A percentile compares a stretch with the other conserved stretches of the same genome.
Conservation (phyloP, 2,797 vertebrate genomes). For the Megalops cyprinoides region DNA sequence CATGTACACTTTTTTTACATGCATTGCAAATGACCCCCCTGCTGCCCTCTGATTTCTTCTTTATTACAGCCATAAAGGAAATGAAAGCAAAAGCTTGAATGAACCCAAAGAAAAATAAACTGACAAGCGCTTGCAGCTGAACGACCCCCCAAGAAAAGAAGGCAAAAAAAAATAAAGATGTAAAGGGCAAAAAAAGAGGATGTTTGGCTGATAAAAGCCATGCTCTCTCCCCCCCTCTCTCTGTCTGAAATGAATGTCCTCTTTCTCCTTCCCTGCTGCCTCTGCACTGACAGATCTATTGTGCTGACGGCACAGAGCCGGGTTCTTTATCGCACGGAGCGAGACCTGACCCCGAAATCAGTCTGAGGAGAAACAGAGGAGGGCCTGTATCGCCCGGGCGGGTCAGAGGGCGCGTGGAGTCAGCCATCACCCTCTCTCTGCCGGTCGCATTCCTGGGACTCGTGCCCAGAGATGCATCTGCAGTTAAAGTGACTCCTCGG, state of each 20-base stretch:
- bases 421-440: conserved; percentile 69
- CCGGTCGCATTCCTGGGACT: conserved; percentile 70
- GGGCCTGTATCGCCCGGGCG: conserved; percentile 72
- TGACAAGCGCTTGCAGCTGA: background rate
- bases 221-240: conserved; percentile 48
- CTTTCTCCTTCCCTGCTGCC: conserved; percentile 66
- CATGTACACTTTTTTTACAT: conserved; percentile 3
- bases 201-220: conserved; percentile 40
- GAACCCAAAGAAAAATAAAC: conserved; percentile 8
- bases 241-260: conserved; percentile 61
- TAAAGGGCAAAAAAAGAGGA: conserved; percentile 50
- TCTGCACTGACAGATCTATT: conserved; percentile 51
- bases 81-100: conserved; percentile 3
- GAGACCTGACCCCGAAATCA: conserved; percentile 76
- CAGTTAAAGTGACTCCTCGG: background rate
- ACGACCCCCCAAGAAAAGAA: conserved; percentile 7
- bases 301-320: conserved; percentile 64
- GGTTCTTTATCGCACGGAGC: conserved; percentile 57
- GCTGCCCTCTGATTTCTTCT: conserved; percentile 1
- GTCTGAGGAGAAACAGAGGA: conserved; percentile 83
- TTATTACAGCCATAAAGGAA: conserved; percentile 18
- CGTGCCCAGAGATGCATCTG: conserved; percentile 78
- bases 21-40: conserved; percentile 5
- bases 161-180: conserved; percentile 32
- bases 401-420: conserved; percentile 79